Evolutionary conservation across 2,797 vertebrate species (phyloP).

Genomic region (Lates japonicus): DNA sequence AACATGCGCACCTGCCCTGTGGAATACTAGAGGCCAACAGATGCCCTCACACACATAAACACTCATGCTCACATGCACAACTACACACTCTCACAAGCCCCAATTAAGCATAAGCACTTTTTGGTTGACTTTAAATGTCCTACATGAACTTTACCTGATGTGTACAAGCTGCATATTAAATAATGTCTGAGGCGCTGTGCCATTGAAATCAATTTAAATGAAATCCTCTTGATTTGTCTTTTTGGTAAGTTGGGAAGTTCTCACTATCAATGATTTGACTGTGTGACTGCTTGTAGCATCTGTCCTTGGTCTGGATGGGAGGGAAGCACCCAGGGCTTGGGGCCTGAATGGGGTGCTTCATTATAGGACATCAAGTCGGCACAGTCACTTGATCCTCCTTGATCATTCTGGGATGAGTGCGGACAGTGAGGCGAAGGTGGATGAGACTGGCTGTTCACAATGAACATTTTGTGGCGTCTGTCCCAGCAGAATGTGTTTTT

Average conservation of each 20-base stretch:
- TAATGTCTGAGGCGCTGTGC: not conserved
- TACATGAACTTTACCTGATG: conserved; percentile 13
- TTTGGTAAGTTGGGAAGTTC: not conserved
- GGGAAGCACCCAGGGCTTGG: conserved; percentile 61
- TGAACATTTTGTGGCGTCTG: conserved; percentile 65
- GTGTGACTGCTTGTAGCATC: conserved; percentile 59
- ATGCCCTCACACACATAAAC: conserved; percentile 86
- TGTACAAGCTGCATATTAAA: conserved; percentile 8
- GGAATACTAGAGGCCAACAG: conserved; percentile 88
- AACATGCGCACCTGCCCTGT: conserved; percentile 93
- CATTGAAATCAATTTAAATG: not conserved
- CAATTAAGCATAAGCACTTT: conserved; percentile 79
- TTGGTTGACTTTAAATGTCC: conserved; percentile 49
- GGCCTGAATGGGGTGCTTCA: conserved; percentile 70
- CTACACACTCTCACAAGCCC: conserved; percentile 73
- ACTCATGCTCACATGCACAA: conserved; percentile 70
- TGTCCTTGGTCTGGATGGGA: conserved; percentile 49
- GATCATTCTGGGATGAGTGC: conserved; percentile 73
- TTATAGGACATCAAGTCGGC: conserved; percentile 62
- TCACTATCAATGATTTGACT: conserved; percentile 33
- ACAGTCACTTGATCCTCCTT: conserved; percentile 79
- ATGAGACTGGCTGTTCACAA: conserved; percentile 74
- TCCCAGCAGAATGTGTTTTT: conserved; percentile 82
- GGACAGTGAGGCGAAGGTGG: conserved; percentile 81
- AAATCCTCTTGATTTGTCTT: not conserved